Evolutionary conservation across 2,113 vertebrate species (phyloP).

Genomic region (Polyodon spathula): DNA sequence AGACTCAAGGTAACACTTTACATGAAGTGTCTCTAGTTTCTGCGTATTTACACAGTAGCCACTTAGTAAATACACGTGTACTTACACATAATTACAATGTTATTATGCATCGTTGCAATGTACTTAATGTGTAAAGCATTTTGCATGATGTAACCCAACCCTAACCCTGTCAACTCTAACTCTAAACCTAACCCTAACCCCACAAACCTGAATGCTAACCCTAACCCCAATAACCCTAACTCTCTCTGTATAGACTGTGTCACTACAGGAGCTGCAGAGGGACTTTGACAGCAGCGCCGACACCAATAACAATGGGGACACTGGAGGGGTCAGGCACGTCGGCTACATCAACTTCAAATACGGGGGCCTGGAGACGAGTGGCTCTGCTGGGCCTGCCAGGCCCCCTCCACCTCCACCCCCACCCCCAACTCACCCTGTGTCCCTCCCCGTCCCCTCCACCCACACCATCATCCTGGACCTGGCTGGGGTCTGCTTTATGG

Average conservation of each 20-base stretch:
- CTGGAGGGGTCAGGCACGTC: constrained; percentile 37
- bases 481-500: constrained; percentile 85
- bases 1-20: too few relatives aligned
- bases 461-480: constrained; percentile 85
- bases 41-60: too few relatives aligned
- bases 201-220: too few relatives aligned
- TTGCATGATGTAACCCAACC: too few relatives aligned
- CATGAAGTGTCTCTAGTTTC: too few relatives aligned
- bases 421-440: constrained; percentile 40
- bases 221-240: too few relatives aligned
- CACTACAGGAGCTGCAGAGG: constrained; percentile 77
- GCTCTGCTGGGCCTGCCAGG: constrained; percentile 18
- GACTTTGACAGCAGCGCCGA: constrained; percentile 66
- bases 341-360: constrained; percentile 63
- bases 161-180: too few relatives aligned
- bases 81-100: too few relatives aligned
- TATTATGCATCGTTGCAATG: too few relatives aligned
- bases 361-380: constrained; percentile 20
- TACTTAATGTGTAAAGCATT: too few relatives aligned
- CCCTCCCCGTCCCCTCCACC: constrained; percentile 63
- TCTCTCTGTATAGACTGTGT: constrained; percentile 58
- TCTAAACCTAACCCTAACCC: too few relatives aligned
- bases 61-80: too few relatives aligned
- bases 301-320: constrained; percentile 49
- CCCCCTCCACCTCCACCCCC: constrained; percentile 33